Evolutionary conservation across 2,888 invertebrate genomes (phyloP), one percentile per base, ranked within the genome.

Genomic region (Abscondita cerata): DNA sequence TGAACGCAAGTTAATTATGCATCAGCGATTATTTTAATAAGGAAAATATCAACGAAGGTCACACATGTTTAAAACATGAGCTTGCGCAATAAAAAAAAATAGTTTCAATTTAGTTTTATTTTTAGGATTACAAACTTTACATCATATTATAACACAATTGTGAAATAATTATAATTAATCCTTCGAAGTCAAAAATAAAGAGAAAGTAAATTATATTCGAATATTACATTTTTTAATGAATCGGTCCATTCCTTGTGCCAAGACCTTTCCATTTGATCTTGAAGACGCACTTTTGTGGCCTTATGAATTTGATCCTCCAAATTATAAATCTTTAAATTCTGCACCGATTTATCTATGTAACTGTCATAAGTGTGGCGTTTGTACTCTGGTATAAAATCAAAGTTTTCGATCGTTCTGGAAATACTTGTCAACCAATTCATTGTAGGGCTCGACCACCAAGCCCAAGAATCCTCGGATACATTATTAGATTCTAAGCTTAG

Each of bases 191-290:
- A 25, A 6, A n/a, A 36, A 52, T 58, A 67, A 15, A 44, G 31
- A 18, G 55, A 41, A 13, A 58, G 41, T 8, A 48, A 36, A 40
- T 64, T 64, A 20, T 50, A 20, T 13, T 34, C 41, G 8, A 53
- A 53, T 40, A 64, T 15, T 1, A 55, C 41, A 56, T 60, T 54
- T 44, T 52, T 63, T 54, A 74, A 65, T 55, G 71, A 67, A 52
- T 80, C 80, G 1, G 75, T 80, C 81, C 81, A 81, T 64, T 81
- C 80, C 18, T 73, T 70, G 58, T 81, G 81, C 81, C 81, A 81
- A 9, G 79, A 78, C 40, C 72, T 68, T 68, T 81, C 80, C 66
- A 81, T 59, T 54, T 78, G 79, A 68, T 81, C 80, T 62, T 80
- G 81, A 60, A 80, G 75, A 48, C 80, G 70, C 5, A 76, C 75